These are phyloP conservation scores for Arenaria interpres DNA, from an alignment of 2,113 vertebrate species.

Conservation along the genomic window DNA sequence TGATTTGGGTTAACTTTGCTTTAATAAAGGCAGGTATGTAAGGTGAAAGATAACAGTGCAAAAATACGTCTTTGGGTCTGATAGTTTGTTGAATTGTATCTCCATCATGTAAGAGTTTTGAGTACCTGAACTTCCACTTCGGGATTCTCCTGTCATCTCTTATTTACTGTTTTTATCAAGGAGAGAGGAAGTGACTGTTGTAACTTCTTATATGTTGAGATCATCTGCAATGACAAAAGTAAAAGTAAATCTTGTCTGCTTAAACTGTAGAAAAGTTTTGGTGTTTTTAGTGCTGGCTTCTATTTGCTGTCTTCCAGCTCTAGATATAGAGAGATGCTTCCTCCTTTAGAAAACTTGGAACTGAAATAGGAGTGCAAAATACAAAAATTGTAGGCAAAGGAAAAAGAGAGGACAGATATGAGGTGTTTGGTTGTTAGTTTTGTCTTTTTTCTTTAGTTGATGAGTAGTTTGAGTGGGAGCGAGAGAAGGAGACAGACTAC, in stretches of 20 bases:
- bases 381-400: background rate
- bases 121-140: background rate
- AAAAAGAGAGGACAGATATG: background rate
- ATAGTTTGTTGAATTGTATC: background rate
- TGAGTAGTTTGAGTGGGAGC: background rate
- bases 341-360: background rate
- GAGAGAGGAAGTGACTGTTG: background rate
- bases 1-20: background rate
- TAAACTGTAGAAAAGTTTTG: background rate
- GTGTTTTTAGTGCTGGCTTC: background rate
- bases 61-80: background rate
- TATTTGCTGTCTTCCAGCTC: background rate
- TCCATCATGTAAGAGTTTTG: background rate
- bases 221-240: background rate
- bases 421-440: background rate
- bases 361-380: background rate
- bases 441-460: background rate
- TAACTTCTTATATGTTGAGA: background rate
- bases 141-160: background rate
- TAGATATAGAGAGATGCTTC: background rate
- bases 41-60: background rate
- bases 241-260: background rate
- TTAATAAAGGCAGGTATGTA: background rate
- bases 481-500: background rate
- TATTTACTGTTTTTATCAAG: background rate